Conservation (phyloP, 2,113 vertebrate species). For the Agelaius tricolor region DNA sequence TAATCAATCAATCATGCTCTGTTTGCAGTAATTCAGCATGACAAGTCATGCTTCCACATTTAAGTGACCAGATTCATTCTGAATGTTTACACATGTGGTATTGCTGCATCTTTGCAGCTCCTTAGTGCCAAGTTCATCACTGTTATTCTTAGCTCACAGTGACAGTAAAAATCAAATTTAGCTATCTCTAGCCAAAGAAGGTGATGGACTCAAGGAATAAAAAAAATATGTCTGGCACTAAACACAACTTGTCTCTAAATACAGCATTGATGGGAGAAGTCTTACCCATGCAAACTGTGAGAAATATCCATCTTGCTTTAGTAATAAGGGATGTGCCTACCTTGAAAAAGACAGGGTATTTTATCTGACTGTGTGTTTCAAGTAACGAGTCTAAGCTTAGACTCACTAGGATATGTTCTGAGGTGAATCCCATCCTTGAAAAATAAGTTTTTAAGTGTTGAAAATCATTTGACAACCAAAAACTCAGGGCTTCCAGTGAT, state of each 20-base stretch:
- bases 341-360: background rate
- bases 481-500: background rate
- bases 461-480: background rate
- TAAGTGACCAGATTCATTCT: background rate
- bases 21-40: conserved; percentile 13
- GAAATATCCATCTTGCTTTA: background rate
- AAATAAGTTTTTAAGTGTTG: background rate
- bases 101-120: background rate
- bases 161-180: background rate
- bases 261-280: background rate
- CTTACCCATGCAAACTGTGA: background rate
- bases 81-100: background rate
- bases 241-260: background rate
- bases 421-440: background rate
- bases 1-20: conserved; percentile 56
- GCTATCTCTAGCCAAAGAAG: background rate
- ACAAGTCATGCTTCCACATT: conserved; percentile 4
- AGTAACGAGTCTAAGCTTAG: background rate
- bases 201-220: background rate
- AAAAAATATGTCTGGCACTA: rapidly evolving
- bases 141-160: background rate
- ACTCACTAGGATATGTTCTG: background rate
- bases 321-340: background rate
- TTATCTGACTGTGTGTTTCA: background rate
- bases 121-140: background rate